Base-by-base conservation (phyloP, 1,140 invertebrate species). In the Geopemphigus sp. region DNA sequence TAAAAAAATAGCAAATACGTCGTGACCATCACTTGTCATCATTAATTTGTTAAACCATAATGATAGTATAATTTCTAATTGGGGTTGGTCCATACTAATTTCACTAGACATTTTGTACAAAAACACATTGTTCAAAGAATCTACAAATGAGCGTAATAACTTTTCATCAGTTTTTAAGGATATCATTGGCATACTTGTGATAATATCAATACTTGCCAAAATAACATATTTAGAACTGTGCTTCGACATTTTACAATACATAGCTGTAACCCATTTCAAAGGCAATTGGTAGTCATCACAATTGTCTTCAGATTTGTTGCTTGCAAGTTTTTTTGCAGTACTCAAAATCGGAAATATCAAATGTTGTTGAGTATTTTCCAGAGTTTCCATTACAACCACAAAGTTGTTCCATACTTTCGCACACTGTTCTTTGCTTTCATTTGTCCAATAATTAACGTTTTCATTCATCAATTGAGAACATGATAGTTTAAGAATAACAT, bases 341-440 rank as follows among this genome's bases (percentile, higher is more conserved):
- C 81, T 83, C 17, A 90, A 82, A n/a, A 86, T 84, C 64, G 89
- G 89, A 53, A 86, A 83, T 22, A 90, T 84, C 15, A 90, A 84
- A 83, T 90, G 89, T n/a, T 86, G 86, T 83, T 89, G 89, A 82
- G 89, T 89, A 82, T 90, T 89, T 83, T 90, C 89, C 19, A 90
- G 84, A 29, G 85, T 86, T 83, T 90, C 89, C 47, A 90, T 82
- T 24, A 90, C 83, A 66, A 87, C 82, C 68, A 88, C 86, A 70
- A 85, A 86, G 66, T 85, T 84, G 24, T 85, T 83, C 83, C 84
- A 87, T 10, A 84, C 73, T 24, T 81, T 56, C n/a, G 83, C 73
- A 14, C 83, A 81, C 4, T 74, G 50, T 56, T 66, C 53, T 59
- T 72, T 32, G 17, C 26, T 19, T 61, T 15, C 5, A 3, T 22